These are phyloP conservation scores for Melanogrammus aeglefinus DNA, from an alignment of 2,797 vertebrate genomes.

Conservation along the genomic window DNA sequence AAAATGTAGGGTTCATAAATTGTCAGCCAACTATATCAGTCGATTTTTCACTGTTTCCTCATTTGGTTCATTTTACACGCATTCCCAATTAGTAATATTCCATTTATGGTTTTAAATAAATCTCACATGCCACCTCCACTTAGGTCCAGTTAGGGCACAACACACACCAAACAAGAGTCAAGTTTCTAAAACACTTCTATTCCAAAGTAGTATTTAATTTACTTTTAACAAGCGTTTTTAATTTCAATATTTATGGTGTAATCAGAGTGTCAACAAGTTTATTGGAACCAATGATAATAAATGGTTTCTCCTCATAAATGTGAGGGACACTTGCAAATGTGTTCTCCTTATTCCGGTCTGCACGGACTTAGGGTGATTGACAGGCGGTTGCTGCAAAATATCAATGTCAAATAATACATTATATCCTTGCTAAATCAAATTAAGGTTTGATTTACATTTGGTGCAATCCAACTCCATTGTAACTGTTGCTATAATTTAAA, in stretches of 20 bases:
- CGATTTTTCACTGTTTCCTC: neutral
- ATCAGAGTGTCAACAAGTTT: constrained; percentile 2
- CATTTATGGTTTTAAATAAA: neutral
- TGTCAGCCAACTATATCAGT: neutral
- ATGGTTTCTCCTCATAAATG: neutral
- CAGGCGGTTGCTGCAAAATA: neutral
- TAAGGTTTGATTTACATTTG: neutral
- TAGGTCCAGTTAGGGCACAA: neutral
- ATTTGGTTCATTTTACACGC: neutral
- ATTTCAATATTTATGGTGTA: neutral
- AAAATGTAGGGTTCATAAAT: constrained; percentile 1
- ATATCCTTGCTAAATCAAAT: neutral
- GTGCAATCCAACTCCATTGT: neutral
- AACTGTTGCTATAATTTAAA: neutral
- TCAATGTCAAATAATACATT: constrained; percentile 3
- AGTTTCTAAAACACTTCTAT: neutral
- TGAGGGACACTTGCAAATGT: neutral
- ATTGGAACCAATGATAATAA: constrained; percentile 5
- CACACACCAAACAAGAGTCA: neutral
- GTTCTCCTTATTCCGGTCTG: neutral
- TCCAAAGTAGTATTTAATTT: neutral
- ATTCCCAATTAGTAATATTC: neutral
- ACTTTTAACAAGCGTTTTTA: neutral
- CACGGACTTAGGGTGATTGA: neutral
- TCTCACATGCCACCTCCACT: neutral